Base-by-base conservation (phyloP, 2,797 vertebrate species). In the Sebastes oblongus region DNA sequence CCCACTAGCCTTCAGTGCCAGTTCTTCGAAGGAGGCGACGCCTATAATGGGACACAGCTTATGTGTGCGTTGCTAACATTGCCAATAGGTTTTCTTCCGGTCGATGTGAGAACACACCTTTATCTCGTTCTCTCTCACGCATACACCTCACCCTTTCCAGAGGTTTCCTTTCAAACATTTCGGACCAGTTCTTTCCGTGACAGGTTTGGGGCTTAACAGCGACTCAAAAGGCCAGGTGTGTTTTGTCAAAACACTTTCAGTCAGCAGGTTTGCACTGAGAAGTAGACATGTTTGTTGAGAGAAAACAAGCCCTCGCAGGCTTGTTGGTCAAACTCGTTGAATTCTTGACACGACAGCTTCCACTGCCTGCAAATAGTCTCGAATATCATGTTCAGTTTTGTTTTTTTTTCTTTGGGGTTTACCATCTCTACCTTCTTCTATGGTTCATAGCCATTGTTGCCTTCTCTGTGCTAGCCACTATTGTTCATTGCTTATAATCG, bases 391-490 rank as follows among this genome's bases (percentile, higher is more conserved):
- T 16, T 66, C 13, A 4, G 22, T 70, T 73, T 32, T 36, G 34
- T 20, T 24, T 56, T 66, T 66, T 30, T 50, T 62, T 30, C 30
- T 58, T 52, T 25, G 18, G 39, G 50, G 5, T 60, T 34, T 29
- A 60, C 66, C 54, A 27, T 54, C 50, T 71, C 32, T 39, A 22
- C 25, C 54, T 54, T 50, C 34, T 42, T 34, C 29, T 66, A 22
- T 36, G 84, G 72, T 78, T 71, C 67, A n/a, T 67, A 72, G 64
- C 61, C 56, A 66, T 70, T 18, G 72, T 70, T 66, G 69, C 81
- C 75, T 68, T 78, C 61, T 65, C 69, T 61, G 55, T 55, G 61
- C 75, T 68, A 22, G 59, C 22, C 69, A 20, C 32, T 71, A 14
- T 50, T 67, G 10, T 61, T 69, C 61, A 67, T 70, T n/a, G 68